Percentiles rank a stretch among this genome's conserved stretches.
These are phyloP conservation scores for Allygus modestus DNA, from an alignment of 2,888 invertebrate genomes.

Conservation along the genomic window DNA sequence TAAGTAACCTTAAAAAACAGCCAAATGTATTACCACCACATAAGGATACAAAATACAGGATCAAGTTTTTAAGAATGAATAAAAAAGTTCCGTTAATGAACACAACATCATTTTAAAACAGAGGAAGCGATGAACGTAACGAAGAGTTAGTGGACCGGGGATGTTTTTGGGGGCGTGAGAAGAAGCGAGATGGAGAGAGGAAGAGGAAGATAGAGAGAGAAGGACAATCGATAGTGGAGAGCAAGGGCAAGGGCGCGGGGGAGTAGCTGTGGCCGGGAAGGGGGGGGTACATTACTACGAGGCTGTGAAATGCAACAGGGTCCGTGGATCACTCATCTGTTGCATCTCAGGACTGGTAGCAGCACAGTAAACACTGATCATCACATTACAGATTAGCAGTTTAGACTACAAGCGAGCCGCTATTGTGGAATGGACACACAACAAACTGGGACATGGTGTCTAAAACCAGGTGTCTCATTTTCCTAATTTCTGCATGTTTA, in stretches of 20 bases:
- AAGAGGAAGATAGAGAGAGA: conserved; percentile 43
- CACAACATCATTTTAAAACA: conserved; percentile 1
- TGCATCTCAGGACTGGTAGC: not conserved
- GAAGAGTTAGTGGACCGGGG: not conserved
- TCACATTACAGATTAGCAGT: no score
- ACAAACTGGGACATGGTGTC: no score
- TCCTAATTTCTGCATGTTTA: no score
- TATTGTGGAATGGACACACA: no score
- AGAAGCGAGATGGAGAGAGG: conserved; percentile 50
- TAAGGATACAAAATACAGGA: no score
- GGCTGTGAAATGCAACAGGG: conserved; percentile 22
- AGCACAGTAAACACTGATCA: no score
- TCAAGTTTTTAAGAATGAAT: no score
- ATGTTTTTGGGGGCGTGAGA: not conserved
- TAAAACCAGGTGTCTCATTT: no score
- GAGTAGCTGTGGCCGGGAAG: not conserved
- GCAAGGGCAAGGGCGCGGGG: conserved; percentile 19
- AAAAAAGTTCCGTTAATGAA: not conserved
- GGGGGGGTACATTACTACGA: not conserved
- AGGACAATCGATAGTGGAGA: conserved; percentile 26
- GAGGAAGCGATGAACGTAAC: not conserved
- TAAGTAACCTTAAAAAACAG: no score
- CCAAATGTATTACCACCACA: no score
- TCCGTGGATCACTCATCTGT: conserved; percentile 16
- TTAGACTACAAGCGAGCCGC: no score